Percentiles rank a stretch among this genome's conserved stretches.
phyloP scores from a whole-genome alignment of 2,113 vertebrate genomes.

The Caranx ignobilis region DNA sequence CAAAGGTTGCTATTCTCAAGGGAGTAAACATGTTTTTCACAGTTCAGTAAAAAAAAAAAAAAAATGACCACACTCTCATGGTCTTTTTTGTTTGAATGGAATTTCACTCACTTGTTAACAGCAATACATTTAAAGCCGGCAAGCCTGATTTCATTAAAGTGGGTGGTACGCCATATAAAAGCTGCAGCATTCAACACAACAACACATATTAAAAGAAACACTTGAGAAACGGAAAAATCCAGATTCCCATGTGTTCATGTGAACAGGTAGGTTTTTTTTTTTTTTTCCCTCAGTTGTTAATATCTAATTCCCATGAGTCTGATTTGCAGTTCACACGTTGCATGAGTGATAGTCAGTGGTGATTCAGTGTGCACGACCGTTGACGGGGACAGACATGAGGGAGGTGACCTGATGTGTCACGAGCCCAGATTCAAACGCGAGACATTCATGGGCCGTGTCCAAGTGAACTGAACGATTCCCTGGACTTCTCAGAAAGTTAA shows the following conservation, averaged over 20 bases:
- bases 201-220: slow-evolving; percentile 64
- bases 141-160: slow-evolving; percentile 78
- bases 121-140: slow-evolving; percentile 66
- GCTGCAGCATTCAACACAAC: slow-evolving; percentile 58
- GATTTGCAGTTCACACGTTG: neutral
- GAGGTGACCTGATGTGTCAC: slow-evolving; percentile 1
- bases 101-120: slow-evolving; percentile 73
- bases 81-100: slow-evolving; percentile 63
- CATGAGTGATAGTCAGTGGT: neutral
- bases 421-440: neutral
- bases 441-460: neutral
- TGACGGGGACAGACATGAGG: neutral
- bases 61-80: slow-evolving; percentile 34
- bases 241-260: slow-evolving; percentile 68
- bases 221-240: slow-evolving; percentile 53
- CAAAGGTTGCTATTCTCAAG: slow-evolving; percentile 37
- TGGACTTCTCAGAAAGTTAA: slow-evolving; percentile 9
- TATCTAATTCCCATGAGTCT: slow-evolving; percentile 6
- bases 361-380: neutral
- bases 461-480: slow-evolving; percentile 14
- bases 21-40: slow-evolving; percentile 67
- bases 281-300: slow-evolving; percentile 19
- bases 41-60: slow-evolving; percentile 34
- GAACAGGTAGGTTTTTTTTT: slow-evolving; percentile 46
- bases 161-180: slow-evolving; percentile 83